Conservation (phyloP, 1,140 invertebrate genomes). For the Choristoneura fumiferana region DNA sequence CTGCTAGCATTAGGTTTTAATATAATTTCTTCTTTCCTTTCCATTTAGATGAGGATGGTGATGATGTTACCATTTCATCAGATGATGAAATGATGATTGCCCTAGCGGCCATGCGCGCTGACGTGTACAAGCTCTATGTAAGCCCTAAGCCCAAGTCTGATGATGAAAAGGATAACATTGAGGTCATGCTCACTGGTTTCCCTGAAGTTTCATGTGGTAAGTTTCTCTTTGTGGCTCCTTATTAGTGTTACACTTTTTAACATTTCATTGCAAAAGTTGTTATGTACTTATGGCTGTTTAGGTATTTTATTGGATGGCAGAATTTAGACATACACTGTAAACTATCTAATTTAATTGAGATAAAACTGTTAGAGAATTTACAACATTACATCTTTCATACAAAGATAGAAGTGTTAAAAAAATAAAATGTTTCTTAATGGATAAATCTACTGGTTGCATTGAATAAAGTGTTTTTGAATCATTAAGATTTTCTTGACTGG, state of each 20-base stretch:
- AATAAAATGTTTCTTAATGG: too few relatives aligned
- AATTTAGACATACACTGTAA: too few relatives aligned
- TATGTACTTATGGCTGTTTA: too few relatives aligned
- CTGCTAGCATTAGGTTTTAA: not conserved
- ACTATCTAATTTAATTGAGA: too few relatives aligned
- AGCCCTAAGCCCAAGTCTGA: slow-evolving; percentile 34
- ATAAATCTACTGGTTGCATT: too few relatives aligned
- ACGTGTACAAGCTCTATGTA: slow-evolving; percentile 53
- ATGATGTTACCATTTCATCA: slow-evolving; percentile 82
- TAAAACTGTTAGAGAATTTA: too few relatives aligned
- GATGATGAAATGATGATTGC: slow-evolving; percentile 84
- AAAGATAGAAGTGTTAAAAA: too few relatives aligned
- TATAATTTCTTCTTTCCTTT: slow-evolving; percentile 12
- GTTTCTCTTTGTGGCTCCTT: slow-evolving; percentile 8
- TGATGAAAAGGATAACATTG: slow-evolving; percentile 32
- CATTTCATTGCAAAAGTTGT: not conserved
- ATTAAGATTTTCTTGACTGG: too few relatives aligned
- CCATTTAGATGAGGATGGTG: slow-evolving; percentile 71
- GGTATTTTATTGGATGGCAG: too few relatives aligned
- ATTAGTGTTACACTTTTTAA: not conserved
- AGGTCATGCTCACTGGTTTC: slow-evolving; percentile 36
- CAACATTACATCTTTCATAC: too few relatives aligned
- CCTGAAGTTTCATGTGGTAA: slow-evolving; percentile 39
- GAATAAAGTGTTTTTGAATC: too few relatives aligned
- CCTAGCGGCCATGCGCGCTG: slow-evolving; percentile 58